phyloP scores from a whole-genome alignment of 2,888 invertebrate genomes.

The Drosophila quinaria region DNA sequence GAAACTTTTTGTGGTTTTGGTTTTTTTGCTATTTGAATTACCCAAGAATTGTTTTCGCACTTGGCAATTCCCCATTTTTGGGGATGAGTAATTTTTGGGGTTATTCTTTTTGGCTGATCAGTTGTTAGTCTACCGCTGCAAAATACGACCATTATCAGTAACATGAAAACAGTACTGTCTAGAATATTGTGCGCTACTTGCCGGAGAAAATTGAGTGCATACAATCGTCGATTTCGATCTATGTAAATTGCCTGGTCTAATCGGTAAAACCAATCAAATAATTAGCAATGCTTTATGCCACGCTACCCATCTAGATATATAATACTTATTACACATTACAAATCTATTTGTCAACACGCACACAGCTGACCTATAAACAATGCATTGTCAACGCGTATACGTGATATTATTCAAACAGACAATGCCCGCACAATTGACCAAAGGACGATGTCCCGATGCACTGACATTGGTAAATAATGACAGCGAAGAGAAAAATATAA shows the following conservation, averaged over 20 bases:
- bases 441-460: conserved; percentile 14
- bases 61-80: too few species aligned
- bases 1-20: too few species aligned
- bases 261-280: conserved; percentile 42
- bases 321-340: conserved; percentile 39
- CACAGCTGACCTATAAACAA: conserved; percentile 42
- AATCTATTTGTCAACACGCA: conserved; percentile 49
- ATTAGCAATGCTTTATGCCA: conserved; percentile 31
- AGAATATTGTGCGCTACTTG: not conserved
- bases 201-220: conserved; percentile 1
- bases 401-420: conserved; percentile 51
- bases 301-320: conserved; percentile 2
- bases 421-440: conserved; percentile 72
- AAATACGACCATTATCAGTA: not conserved
- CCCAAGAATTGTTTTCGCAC: too few species aligned
- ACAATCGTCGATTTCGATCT: conserved; percentile 9
- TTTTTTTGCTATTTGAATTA: too few species aligned
- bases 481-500: conserved; percentile 8
- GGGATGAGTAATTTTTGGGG: too few species aligned
- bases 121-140: not conserved
- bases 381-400: conserved; percentile 48
- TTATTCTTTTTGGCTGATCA: not conserved
- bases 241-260: conserved; percentile 30
- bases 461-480: conserved; percentile 31
- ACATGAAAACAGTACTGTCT: not conserved